Base-by-base conservation (phyloP, 2,888 invertebrate species). In the Ophion obscuratus region DNA sequence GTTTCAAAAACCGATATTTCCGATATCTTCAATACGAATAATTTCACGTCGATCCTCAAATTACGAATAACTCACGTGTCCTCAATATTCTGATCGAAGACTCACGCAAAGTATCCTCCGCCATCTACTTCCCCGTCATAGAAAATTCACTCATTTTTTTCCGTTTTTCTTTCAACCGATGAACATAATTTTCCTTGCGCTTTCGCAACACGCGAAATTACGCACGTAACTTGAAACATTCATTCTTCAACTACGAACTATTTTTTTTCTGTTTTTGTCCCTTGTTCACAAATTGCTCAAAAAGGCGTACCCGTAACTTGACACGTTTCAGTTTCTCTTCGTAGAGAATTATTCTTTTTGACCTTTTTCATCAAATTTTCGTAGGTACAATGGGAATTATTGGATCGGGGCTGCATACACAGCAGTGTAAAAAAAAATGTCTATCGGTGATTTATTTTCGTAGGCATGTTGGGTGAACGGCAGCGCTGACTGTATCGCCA, bases 221-320 rank as follows among this genome's bases (percentile, higher is more conserved):
- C 59, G 66, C 14, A 70, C 24, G 67, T 68, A 59, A 79, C 66
- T 82, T 68, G 36, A 47, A 77, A 77, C 86, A 83, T 81, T 68
- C 67, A 77, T 57, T 81, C 83, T 73, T 67, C 31, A 64, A 83
- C 81, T 83, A 86, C 86, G 77, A 75, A 81, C 74, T 86, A 86
- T 57, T 73, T 81, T 57, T 57, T 61, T 61, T 11, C 67, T 59
- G 70, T 47, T 71, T 71, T 80, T 27, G 47, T 82, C 74, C 79
- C 78, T 70, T 62, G 70, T 80, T 40, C 78, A 76, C 66, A 36
- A 77, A 70, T 75, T 75, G 78, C 81, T 77, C 81, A 66, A 83
- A 86, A 86, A 83, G 86, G 86, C 81, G 86, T 78, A 83, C 77
- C 83, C 81, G 81, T 59, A 75, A 74, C 73, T 62, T 82, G 40